phyloP scores from a whole-genome alignment of 2,888 invertebrate species.

The Bellardia bayeri region DNA sequence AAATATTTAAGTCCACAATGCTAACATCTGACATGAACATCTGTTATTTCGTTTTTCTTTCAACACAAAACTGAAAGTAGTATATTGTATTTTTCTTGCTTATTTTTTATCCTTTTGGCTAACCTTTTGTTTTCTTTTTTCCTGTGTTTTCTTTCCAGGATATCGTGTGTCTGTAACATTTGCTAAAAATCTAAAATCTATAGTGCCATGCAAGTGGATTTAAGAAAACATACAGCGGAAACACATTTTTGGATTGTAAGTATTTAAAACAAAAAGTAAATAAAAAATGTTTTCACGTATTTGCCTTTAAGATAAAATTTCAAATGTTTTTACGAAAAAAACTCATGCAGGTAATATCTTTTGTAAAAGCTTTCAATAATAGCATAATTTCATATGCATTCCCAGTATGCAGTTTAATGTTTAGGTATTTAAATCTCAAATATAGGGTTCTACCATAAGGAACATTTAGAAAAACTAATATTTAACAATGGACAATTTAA shows the following conservation, averaged over 20 bases:
- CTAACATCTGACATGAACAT: slow-evolving; percentile 45
- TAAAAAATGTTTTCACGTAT: too few relatives aligned
- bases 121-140: slow-evolving; percentile 1
- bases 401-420: too few relatives aligned
- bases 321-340: too few relatives aligned
- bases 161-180: slow-evolving; percentile 80
- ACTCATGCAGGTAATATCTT: too few relatives aligned
- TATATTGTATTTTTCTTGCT: neutral
- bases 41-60: slow-evolving; percentile 19
- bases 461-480: too few relatives aligned
- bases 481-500: too few relatives aligned
- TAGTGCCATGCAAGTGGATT: slow-evolving; percentile 84
- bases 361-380: too few relatives aligned
- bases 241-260: slow-evolving; percentile 85
- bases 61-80: slow-evolving; percentile 21
- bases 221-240: slow-evolving; percentile 81
- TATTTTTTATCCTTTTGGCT: neutral
- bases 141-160: slow-evolving; percentile 73
- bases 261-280: slow-evolving; percentile 67
- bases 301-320: too few relatives aligned
- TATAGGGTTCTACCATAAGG: too few relatives aligned
- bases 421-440: too few relatives aligned
- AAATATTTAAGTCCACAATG: neutral
- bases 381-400: too few relatives aligned
- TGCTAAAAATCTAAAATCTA: slow-evolving; percentile 77